Base-by-base conservation (phyloP, 2,113 vertebrate genomes). In the Fregetta grallaria region DNA sequence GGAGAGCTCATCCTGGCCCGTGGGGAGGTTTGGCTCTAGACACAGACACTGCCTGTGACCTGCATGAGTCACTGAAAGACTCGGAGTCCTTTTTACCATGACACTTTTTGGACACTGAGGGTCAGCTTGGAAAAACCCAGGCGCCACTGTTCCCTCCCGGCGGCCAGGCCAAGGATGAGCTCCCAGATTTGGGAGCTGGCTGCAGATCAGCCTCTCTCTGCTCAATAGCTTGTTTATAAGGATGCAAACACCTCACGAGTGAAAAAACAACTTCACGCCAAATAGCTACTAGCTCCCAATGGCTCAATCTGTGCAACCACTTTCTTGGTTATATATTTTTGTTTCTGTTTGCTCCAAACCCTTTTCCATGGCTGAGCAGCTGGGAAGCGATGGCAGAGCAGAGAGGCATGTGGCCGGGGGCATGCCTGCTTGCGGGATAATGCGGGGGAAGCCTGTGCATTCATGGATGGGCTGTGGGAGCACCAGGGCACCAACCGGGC, bases 391-490 rank as follows among this genome's bases (percentile, higher is more conserved):
- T 5, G 11, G 63, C 63, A 56, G 53, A 20, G 84, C 58, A 21
- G 45, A 16, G 50, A 56, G 47, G 20, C 7, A 2, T 2, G 44
- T 0, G 11, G 47, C 49, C 0, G 1, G 55, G 76, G 26, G 12
- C 40, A 6, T 6, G 26, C 10, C 47, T 11, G 58, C 25, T n/a
- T 13, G 47, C 2, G 10, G 38, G 17, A 5, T 5, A 40, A 7
- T 0, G 1, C 0, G 0, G 30, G 5, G 23, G 25, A n/a, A 7
- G 9, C 29, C 56, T 3, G 40, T 1, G 30, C 4, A 1, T 9
- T 19, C 9, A 11, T 0, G 25, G 62, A 0, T 1, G 58, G 67
- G 62, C 66, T 71, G 71, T 3, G 29, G 27, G 34, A 40, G 18
- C 61, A 50, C 4, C 68, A 0, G 23, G 21, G 32, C 44, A n/a